phyloP scores from a whole-genome alignment of 2,888 invertebrate genomes.

The Adelognathus sp. region DNA sequence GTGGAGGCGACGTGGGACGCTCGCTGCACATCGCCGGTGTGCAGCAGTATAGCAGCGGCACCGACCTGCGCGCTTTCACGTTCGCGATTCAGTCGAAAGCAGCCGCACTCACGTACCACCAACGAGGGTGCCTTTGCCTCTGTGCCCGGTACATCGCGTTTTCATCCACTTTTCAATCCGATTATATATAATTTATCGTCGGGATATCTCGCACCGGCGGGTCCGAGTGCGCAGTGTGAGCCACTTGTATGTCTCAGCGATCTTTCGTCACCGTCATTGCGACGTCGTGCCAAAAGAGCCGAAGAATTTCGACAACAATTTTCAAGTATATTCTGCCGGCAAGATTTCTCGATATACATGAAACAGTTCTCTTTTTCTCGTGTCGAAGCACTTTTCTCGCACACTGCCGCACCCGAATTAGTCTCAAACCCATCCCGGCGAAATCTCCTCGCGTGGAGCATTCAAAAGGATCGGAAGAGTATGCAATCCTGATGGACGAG shows the following conservation, averaged over 20 bases:
- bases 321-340: background rate
- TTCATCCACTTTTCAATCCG: slow-evolving; percentile 46
- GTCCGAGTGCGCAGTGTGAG: background rate
- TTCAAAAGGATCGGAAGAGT: background rate
- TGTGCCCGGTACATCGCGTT: slow-evolving; percentile 28
- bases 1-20: slow-evolving; percentile 52
- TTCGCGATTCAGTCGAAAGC: slow-evolving; percentile 69
- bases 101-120: slow-evolving; percentile 68
- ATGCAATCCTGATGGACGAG: background rate
- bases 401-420: background rate
- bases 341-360: background rate
- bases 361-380: background rate
- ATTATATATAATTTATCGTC: slow-evolving; percentile 40
- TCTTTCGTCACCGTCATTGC: background rate
- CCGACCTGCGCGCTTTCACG: slow-evolving; percentile 70
- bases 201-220: slow-evolving; percentile 4
- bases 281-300: background rate
- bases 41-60: slow-evolving; percentile 33
- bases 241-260: slow-evolving; percentile 7
- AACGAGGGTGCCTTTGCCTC: slow-evolving; percentile 36
- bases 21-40: slow-evolving; percentile 30
- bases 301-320: background rate
- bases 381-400: background rate
- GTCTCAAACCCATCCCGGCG: background rate
- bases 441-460: background rate